Base-by-base conservation (phyloP, 2,888 invertebrate species). In the Toxonevra muliebris region DNA sequence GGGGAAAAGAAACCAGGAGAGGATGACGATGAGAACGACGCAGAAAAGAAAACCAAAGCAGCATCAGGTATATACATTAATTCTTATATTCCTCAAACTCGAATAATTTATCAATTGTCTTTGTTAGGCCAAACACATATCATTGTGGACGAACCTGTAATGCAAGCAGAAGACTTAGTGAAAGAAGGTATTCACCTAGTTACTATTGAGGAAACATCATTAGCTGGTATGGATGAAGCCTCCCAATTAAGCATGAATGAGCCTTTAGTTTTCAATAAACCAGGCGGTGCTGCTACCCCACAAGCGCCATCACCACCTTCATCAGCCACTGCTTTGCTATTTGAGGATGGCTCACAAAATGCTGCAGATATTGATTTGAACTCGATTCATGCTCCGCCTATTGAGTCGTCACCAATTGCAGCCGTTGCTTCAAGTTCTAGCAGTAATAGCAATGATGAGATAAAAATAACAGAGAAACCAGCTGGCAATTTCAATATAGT, bases 1-100 rank as follows among this genome's bases (percentile, higher is more conserved):
- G 87, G 87, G 42, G 87, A 87, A 20, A 85, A 84, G 45, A 79
- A 79, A 40, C 74, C 79, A 13, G 75, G 77, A 13, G 76, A 82
- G 5, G 79, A 76, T 2, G 73, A 66, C 30, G 73, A 63, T 10
- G 70, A 77, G 55, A 30, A 30, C 7, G 30, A 30, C 7, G 65
- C 30, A 12, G 72, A 65, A 40, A 76, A 65, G n/a, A 71, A 73
- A 48, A 50, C 61, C 1, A 69, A 68, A 73, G 79, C 65, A 73
- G 74, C 66, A 66, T 77, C 71, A 67, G 75, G 75, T 74, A 72
- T 61, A 30, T 15, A 67, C 3, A 50, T 15, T 15, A 7, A 20
- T 53, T 52, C n/a, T 41, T 9, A 10, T n/a, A 43, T 5, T n/a
- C n/a, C n/a, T n/a, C n/a, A n/a, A n/a, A n/a, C n/a, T n/a, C n/a